These are phyloP conservation scores for Sula dactylatra DNA, from an alignment of 2,113 vertebrate species.

Conservation along the genomic window DNA sequence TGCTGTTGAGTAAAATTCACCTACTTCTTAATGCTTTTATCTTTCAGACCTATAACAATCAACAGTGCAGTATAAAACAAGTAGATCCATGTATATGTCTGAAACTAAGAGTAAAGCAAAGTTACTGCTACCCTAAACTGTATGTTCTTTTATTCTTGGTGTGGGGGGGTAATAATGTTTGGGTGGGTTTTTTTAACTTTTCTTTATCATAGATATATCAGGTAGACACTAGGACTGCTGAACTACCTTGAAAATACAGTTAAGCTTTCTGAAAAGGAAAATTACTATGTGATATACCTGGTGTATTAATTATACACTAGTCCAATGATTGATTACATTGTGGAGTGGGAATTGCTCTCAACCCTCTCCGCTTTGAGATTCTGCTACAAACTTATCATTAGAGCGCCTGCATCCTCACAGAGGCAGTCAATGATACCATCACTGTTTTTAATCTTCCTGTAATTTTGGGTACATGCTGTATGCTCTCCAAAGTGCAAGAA, in stretches of 20 bases:
- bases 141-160: not conserved
- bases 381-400: conserved; percentile 46
- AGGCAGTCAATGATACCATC: conserved; percentile 60
- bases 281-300: conserved; percentile 39
- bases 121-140: not conserved
- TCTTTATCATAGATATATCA: not conserved
- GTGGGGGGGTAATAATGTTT: accelerated
- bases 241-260: conserved; percentile 14
- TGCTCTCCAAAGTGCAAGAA: conserved; percentile 61
- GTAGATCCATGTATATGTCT: accelerated
- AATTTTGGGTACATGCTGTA: conserved; percentile 60
- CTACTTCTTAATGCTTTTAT: not conserved
- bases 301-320: conserved; percentile 63
- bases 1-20: not conserved
- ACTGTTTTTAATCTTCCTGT: conserved; percentile 67
- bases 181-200: not conserved
- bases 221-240: not conserved
- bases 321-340: conserved; percentile 75
- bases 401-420: conserved; percentile 68
- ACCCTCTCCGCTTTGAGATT: conserved; percentile 43
- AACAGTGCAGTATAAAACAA: not conserved
- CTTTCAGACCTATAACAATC: not conserved
- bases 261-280: conserved; percentile 48
- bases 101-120: not conserved
- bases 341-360: conserved; percentile 62